Base-by-base conservation (phyloP, 2,797 vertebrate genomes). In the Melanogrammus aeglefinus region DNA sequence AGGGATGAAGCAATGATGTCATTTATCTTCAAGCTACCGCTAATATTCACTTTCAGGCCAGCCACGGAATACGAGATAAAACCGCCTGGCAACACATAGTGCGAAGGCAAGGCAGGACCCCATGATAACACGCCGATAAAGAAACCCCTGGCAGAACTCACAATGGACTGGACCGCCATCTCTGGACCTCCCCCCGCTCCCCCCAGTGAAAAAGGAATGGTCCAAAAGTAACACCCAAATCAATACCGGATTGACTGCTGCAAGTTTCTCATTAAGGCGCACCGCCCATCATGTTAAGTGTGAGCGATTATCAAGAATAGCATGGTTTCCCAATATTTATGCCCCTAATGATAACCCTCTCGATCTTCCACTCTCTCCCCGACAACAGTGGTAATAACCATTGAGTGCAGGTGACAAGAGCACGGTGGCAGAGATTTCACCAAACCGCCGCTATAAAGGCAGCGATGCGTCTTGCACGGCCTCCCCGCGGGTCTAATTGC, bases 11-110 rank as follows among this genome's bases (percentile, higher is more conserved):
- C 87, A 77, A 88, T 92, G 91, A 93, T 92, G 91, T 90, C 85
- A 92, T 95, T 94, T 93, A 94, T 94, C 91, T 92, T 36, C 78
- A 87, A 80, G 85, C 83, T 84, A 88, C 86, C 88, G 88, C 91
- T 94, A 91, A 92, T 92, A 91, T 90, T 90, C 86, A 88, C 88
- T 92, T 82, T 85, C 72, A 84, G 88, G 87, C 82, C 91, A 86
- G 88, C 80, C 88, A 27, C 24, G 16, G 14, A 86, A 93, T 91
- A 90, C 88, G 92, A 92, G 91, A 94, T 94, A 94, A 92, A 93
- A 88, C 92, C 83, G 87, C 81, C 77, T 86, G 90, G 91, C 92
- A 91, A 93, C 91, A 78, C 89, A 88, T 91, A 86, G 91, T 91
- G 87, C 21, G 63, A 16, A 16, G 44, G 44, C 3, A 4, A 13